These are phyloP conservation scores for Camelus dromedarius DNA, from an alignment of 2,113 vertebrate genomes.

Conservation along the genomic window DNA sequence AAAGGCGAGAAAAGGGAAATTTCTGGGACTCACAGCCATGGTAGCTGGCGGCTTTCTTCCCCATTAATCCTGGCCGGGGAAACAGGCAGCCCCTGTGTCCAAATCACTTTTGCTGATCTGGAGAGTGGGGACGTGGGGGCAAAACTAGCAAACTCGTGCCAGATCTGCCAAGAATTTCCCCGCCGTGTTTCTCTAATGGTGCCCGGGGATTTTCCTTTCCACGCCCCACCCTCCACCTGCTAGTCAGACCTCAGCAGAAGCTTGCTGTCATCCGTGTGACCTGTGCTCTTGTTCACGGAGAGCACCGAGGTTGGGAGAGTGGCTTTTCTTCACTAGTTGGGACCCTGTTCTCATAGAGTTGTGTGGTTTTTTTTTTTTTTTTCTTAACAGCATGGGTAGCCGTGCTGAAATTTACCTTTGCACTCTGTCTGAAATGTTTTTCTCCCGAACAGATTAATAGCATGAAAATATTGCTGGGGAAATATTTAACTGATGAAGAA, in stretches of 20 bases:
- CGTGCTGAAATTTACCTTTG: neutral
- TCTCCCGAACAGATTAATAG: neutral
- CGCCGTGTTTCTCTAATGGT: rapidly evolving
- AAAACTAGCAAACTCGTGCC: too few species aligned
- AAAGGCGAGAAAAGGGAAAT: neutral
- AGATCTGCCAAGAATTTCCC: rapidly evolving
- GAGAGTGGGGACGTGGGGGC: neutral
- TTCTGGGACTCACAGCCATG: rapidly evolving
- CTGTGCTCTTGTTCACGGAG: neutral
- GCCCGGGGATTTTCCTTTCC: neutral
- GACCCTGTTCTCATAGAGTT: neutral
- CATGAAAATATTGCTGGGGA: neutral
- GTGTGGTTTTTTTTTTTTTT: neutral
- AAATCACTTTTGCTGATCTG: neutral
- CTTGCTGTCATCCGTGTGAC: rapidly evolving
- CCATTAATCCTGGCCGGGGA: rapidly evolving
- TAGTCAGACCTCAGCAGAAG: neutral
- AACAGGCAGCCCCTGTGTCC: rapidly evolving
- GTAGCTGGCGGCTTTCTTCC: neutral
- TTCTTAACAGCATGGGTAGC: neutral
- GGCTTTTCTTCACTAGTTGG: neutral
- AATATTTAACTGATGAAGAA: slow-evolving; percentile 56
- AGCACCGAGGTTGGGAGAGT: neutral
- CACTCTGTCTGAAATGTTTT: neutral
- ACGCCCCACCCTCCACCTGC: rapidly evolving